Base-by-base conservation (phyloP, 2,113 vertebrate species). In the Platichthys stellatus region DNA sequence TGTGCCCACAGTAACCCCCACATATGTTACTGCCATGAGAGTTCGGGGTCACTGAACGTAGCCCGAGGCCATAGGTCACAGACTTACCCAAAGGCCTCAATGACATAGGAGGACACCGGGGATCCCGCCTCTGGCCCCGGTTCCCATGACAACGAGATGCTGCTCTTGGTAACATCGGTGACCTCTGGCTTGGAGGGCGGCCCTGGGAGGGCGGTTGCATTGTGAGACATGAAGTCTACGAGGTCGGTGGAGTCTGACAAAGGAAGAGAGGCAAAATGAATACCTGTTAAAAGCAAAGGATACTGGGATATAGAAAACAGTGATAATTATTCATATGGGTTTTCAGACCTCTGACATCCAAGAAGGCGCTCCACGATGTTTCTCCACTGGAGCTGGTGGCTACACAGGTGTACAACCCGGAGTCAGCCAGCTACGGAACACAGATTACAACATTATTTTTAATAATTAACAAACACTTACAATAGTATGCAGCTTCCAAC, bases 301-400 rank as follows among this genome's bases (percentile, higher is more conserved):
- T 10, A 56, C 47, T 9, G 61, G n/a, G n/a, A 17, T 66, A 47
- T 31, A 68, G 8, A 13, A 17, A 56, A 60, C 3, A 23, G 18
- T 38, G 40, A 51, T 63, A 12, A 59, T 59, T 20, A 26, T 63
- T 26, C 81, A 80, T 35, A 38, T 47, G 2, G 57, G 58, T 28
- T 26, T 65, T 11, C 88, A 66, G 43, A 98, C 97, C 97, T 92
- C 95, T 95, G 68, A 99, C 95, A 83, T 98, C 97, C 86, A 99
- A 90, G 85, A 97, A 96, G n/a, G 97, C 96, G 60, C 96, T 97
- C 97, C 97, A 99, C 0, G 96, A 96, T 0, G 97, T 98, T 87
- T 99, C 97, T 40, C 97, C 97, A 89, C 96, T 98, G 72, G 97
- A 98, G 91, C 97, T 99, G 43, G 96, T 96, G 17, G 97, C 97